Percentiles rank a stretch among this genome's conserved stretches.
Conservation (phyloP, 2,797 vertebrate species). For the Etheostoma perlongum region DNA sequence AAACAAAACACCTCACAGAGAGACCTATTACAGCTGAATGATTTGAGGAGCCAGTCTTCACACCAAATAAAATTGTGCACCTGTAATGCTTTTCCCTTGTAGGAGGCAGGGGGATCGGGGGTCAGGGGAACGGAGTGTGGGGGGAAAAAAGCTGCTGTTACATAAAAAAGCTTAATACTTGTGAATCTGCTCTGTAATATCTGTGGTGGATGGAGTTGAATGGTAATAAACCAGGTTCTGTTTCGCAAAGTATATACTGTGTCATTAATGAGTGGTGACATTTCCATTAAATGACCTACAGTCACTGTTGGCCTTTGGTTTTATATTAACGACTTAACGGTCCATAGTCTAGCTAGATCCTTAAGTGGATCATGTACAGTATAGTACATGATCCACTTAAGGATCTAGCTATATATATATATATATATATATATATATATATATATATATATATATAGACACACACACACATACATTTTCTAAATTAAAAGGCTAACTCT, state of each 20-base stretch:
- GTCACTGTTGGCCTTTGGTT: background rate
- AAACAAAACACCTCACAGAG: slow-evolving; percentile 62
- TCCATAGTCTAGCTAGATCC: background rate
- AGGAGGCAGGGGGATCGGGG: slow-evolving; percentile 70
- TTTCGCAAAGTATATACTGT: slow-evolving; percentile 81
- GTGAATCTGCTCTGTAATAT: slow-evolving; percentile 90
- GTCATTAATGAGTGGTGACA: slow-evolving; percentile 50
- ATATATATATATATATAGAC: no score
- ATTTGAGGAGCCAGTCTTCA: slow-evolving; percentile 79
- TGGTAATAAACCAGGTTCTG: slow-evolving; percentile 90
- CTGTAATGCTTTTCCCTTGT: slow-evolving; percentile 79
- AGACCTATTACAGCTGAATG: slow-evolving; percentile 72
- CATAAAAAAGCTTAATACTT: slow-evolving; percentile 87
- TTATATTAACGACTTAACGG: background rate
- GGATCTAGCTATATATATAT: no score
- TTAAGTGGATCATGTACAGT: background rate
- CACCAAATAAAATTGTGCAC: slow-evolving; percentile 85
- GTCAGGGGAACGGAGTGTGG: slow-evolving; percentile 61
- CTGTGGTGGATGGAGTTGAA: slow-evolving; percentile 89
- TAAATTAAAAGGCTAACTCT: background rate
- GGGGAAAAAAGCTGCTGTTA: slow-evolving; percentile 84
- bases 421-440: no score
- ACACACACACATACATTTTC: no score
- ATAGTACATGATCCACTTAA: no score
- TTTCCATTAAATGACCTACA: background rate